Conservation (phyloP, 2,888 invertebrate species). For the Metalampra italica region DNA sequence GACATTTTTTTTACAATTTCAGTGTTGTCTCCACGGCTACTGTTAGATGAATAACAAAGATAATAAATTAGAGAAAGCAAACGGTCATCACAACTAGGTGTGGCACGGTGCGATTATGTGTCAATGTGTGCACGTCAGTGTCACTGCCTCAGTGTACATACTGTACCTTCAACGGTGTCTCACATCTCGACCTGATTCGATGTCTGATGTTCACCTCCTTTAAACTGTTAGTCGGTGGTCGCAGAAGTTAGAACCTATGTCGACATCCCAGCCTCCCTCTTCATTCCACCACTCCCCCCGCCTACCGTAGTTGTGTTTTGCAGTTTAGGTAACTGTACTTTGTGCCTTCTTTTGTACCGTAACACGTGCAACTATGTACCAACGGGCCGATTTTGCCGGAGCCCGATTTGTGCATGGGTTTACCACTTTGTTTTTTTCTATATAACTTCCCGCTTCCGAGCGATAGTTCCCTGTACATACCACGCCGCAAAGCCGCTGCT, state of each 20-base stretch:
- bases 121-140: slow-evolving; percentile 49
- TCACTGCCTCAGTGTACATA: slow-evolving; percentile 24
- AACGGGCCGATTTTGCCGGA: slow-evolving; percentile 52
- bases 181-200: slow-evolving; percentile 1
- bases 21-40: slow-evolving; percentile 58
- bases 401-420: slow-evolving; percentile 71
- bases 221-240: slow-evolving; percentile 47
- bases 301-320: slow-evolving; percentile 38
- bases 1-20: slow-evolving; percentile 2
- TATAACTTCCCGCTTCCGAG: slow-evolving; percentile 35
- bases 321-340: slow-evolving; percentile 34
- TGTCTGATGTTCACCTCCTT: slow-evolving; percentile 7
- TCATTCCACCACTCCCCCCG: slow-evolving; percentile 21
- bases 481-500: slow-evolving; percentile 42
- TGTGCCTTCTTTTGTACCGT: slow-evolving; percentile 41
- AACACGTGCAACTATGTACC: slow-evolving; percentile 29
- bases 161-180: slow-evolving; percentile 5
- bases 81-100: slow-evolving; percentile 74
- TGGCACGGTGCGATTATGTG: slow-evolving; percentile 59
- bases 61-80: slow-evolving; percentile 64
- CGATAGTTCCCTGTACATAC: slow-evolving; percentile 34
- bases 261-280: slow-evolving; percentile 29
- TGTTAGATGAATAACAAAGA: slow-evolving; percentile 22
- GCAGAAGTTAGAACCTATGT: slow-evolving; percentile 62
- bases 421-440: slow-evolving; percentile 32